Evolutionary conservation across 2,113 vertebrate species (phyloP), one percentile per base, ranked within the genome.

Genomic region (Regulus satrapa): DNA sequence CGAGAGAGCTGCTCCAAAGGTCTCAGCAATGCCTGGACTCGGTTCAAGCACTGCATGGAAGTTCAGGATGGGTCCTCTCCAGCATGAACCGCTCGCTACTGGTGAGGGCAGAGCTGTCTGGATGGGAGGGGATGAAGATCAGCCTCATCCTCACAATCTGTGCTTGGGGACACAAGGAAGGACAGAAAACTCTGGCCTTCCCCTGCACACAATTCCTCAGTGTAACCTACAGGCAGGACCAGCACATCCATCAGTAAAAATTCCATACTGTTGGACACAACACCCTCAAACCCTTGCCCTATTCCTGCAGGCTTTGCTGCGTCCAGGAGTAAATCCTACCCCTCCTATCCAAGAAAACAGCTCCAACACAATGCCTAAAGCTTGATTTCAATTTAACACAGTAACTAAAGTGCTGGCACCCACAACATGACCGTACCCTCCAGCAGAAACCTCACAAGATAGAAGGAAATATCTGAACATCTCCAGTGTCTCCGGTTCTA

Each of bases 51-150:
- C 56, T 9, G 43, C 69, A 21, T 38, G 29, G 5, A 41, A 56
- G 85, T 29, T 69, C 29, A 15, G 63, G 62, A 28, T 1, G 34
- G 45, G 56, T 28, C 40, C 68, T 10, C 59, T 84, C 43, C 49
- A 43, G 48, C 14, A 1, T 1, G 12, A n/a, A 0, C 26, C 1
- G 0, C 58, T 85, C 2, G 1, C 19, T 58, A 0, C 18, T 16
- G 36, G 40, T 5, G 32, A 56, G 51, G 45, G 58, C 31, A 59
- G 62, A 51, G 29, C 29, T 55, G 46, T 3, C 17, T 2, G 20
- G 56, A 7, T 51, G 61, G 64, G 77, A 77, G 25, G 32, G 66
- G 88, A 46, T 10, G 36, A 36, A 76, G 73, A 73, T 9, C n/a
- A 1, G 11, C 75, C 72, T 80, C 80, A 54, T 64, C 79, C 79